Percentiles rank a stretch among this genome's conserved stretches.
Evolutionary conservation across 2,888 invertebrate genomes (phyloP).

Genomic region (Crossocerus cetratus): DNA sequence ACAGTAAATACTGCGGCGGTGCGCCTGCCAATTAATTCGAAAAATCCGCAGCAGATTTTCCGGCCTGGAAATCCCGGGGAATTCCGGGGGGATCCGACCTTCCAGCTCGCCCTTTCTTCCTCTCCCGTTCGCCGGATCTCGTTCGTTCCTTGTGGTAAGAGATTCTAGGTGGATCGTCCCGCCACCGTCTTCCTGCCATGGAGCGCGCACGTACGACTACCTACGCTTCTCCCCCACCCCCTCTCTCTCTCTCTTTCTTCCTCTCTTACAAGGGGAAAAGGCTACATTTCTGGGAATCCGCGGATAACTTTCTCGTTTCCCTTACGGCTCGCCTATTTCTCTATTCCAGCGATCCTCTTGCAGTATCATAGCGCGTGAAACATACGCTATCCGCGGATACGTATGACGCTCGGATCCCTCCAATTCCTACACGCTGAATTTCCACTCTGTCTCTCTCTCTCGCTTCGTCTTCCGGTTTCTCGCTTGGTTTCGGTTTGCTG

Average conservation of each 20-base stretch:
- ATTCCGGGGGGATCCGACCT: slow-evolving; percentile 10
- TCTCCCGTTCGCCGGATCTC: slow-evolving; percentile 14
- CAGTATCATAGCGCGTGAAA: slow-evolving; percentile 26
- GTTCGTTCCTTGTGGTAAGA: slow-evolving; percentile 5
- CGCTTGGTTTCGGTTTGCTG: slow-evolving; percentile 2
- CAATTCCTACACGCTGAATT: slow-evolving; percentile 8
- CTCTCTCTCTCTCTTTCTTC: no score
- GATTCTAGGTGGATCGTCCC: not conserved
- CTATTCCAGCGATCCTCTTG: slow-evolving; percentile 37
- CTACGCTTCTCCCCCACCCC: not conserved
- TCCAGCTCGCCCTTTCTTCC: not conserved
- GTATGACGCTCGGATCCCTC: slow-evolving; percentile 19
- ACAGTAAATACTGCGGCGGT: not conserved
- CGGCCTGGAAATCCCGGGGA: not conserved
- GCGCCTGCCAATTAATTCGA: no score
- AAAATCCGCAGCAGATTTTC: no score
- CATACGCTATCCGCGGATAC: slow-evolving; percentile 9
- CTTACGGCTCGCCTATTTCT: slow-evolving; percentile 45
- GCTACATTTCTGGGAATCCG: slow-evolving; percentile 50
- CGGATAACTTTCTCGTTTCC: slow-evolving; percentile 49
- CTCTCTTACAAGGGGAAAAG: slow-evolving; percentile 16
- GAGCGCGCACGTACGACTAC: not conserved
- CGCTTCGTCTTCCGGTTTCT: no score
- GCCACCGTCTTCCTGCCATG: not conserved
- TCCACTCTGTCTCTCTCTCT: not conserved